Conservation (phyloP, 2,113 vertebrate genomes). For the Ovis canadensis region DNA sequence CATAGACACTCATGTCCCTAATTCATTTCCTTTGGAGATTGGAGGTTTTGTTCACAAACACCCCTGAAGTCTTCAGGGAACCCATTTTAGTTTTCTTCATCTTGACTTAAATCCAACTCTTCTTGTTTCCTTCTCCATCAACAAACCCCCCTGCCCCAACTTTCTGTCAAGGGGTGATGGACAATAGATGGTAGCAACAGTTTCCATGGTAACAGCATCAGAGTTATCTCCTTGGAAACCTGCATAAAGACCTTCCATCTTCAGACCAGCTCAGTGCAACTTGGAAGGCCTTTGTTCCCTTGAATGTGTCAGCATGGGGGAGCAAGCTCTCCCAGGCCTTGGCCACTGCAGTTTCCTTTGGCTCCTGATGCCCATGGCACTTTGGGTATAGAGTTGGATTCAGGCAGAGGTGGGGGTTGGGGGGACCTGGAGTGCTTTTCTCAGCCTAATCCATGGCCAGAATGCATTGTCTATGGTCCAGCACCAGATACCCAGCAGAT, state of each 20-base stretch:
- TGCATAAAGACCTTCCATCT: slow-evolving; percentile 66
- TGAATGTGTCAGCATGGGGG: slow-evolving; percentile 65
- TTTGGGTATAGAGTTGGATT: slow-evolving; percentile 12
- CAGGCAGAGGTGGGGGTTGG: slow-evolving; percentile 20
- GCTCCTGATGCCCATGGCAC: background rate
- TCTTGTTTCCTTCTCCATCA: slow-evolving; percentile 35
- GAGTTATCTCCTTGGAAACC: slow-evolving; percentile 65
- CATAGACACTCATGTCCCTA: background rate
- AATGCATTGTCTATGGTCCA: background rate
- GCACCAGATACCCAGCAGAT: slow-evolving; percentile 2
- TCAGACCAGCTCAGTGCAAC: slow-evolving; percentile 48
- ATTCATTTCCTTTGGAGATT: background rate
- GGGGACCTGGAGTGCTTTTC: background rate
- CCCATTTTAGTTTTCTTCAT: background rate
- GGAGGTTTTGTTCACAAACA: background rate
- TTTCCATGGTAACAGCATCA: slow-evolving; percentile 68
- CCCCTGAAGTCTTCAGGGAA: background rate
- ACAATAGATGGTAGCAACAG: slow-evolving; percentile 62
- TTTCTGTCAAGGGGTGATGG: slow-evolving; percentile 50
- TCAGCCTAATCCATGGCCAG: background rate
- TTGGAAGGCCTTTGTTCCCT: slow-evolving; percentile 57
- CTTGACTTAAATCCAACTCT: slow-evolving; percentile 47
- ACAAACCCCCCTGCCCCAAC: background rate
- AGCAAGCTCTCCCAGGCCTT: slow-evolving; percentile 7
- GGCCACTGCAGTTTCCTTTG: slow-evolving; percentile 39